Conservation (phyloP, 2,797 vertebrate species). For the Chelonia mydas region DNA sequence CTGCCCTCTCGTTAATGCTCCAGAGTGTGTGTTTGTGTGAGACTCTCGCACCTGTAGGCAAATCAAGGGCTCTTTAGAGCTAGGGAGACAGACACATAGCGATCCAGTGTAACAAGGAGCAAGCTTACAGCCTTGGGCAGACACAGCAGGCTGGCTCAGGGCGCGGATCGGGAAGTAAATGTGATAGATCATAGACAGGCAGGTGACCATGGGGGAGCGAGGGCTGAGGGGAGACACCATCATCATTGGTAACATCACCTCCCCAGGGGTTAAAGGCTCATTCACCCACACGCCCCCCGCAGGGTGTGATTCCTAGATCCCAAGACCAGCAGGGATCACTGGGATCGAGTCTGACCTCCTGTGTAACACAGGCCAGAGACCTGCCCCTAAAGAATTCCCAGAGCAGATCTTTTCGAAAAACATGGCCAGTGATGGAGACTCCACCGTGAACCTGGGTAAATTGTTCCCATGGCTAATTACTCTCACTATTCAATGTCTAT, state of each 20-base stretch:
- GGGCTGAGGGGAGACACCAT: neutral
- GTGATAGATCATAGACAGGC: neutral
- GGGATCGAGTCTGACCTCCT: too few species aligned
- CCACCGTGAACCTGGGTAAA: neutral
- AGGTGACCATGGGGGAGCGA: neutral
- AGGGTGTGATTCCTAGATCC: too few species aligned
- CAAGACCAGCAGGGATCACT: too few species aligned
- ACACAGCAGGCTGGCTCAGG: neutral
- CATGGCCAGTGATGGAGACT: neutral
- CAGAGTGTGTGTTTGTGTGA: neutral
- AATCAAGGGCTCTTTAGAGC: neutral
- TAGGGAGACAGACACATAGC: too few species aligned
- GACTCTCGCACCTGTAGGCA: neutral
- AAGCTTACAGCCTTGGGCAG: neutral
- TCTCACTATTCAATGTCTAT: neutral
- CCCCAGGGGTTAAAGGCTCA: too few species aligned
- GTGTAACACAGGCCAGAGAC: too few species aligned
- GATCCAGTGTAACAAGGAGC: neutral
- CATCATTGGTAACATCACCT: neutral
- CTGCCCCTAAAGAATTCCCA: too few species aligned
- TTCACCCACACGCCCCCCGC: too few species aligned
- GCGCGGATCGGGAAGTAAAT: rapidly evolving
- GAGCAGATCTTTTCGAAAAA: neutral
- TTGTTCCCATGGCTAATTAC: neutral
- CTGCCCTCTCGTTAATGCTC: neutral